phyloP scores from a whole-genome alignment of 2,888 invertebrate genomes.

The Melolontha melolontha region DNA sequence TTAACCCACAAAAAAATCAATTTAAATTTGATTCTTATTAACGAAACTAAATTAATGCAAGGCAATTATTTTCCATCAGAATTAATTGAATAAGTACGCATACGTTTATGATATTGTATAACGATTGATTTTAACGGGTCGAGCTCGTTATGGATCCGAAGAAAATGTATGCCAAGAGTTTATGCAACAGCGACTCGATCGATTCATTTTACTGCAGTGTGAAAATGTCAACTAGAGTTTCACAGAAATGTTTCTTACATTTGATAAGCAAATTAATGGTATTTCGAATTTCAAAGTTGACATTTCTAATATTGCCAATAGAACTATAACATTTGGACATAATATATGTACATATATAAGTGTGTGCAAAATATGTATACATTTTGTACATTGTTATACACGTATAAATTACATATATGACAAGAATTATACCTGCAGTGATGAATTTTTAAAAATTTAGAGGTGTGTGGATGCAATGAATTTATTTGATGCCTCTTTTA shows the following conservation, averaged over 20 bases:
- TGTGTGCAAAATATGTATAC: too few relatives aligned
- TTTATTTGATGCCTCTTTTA: too few relatives aligned
- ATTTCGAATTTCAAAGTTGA: too few relatives aligned
- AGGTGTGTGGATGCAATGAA: too few relatives aligned
- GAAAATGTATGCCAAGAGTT: slow-evolving; percentile 36
- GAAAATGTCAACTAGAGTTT: slow-evolving; percentile 28
- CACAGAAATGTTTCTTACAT: slow-evolving; percentile 12
- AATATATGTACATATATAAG: too few relatives aligned
- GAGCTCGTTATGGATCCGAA: slow-evolving; percentile 24
- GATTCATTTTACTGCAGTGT: slow-evolving; percentile 1
- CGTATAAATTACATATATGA: too few relatives aligned
- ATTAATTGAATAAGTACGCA: slow-evolving; percentile 37
- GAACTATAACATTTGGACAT: too few relatives aligned
- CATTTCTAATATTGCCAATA: too few relatives aligned
- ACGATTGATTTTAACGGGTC: slow-evolving; percentile 34
- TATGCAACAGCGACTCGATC: slow-evolving; percentile 25
- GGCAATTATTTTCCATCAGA: slow-evolving; percentile 25
- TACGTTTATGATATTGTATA: slow-evolving; percentile 16
- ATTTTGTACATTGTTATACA: too few relatives aligned
- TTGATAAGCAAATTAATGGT: neutral
- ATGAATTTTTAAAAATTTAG: too few relatives aligned
- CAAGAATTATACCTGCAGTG: too few relatives aligned
- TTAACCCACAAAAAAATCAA: slow-evolving; percentile 33
- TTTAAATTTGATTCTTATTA: slow-evolving; percentile 36
- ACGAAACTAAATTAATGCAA: slow-evolving; percentile 26